Evolutionary conservation across 1,140 invertebrate species (phyloP).

Genomic region (Caenorhabditis brenneri): DNA sequence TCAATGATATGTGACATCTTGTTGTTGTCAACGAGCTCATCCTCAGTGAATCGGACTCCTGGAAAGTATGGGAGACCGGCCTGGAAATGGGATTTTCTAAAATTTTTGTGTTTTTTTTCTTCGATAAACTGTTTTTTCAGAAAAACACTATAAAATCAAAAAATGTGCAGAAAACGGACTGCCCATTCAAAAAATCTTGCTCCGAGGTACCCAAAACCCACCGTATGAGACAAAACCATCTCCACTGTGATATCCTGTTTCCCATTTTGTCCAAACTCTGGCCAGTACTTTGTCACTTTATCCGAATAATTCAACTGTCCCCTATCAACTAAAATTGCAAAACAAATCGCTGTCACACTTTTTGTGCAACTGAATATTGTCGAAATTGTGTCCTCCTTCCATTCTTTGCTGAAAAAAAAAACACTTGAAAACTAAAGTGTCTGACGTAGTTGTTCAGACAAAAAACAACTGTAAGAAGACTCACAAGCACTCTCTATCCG

Average conservation of each 20-base stretch:
- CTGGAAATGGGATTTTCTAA: too few species aligned
- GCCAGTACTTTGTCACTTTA: constrained; percentile 71
- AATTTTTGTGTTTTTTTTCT: too few species aligned
- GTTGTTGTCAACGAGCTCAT: constrained; percentile 46
- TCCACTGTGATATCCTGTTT: constrained; percentile 71
- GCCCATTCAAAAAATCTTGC: too few species aligned
- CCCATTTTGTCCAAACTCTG: constrained; percentile 71
- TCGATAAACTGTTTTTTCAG: too few species aligned
- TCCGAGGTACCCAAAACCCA: too few species aligned
- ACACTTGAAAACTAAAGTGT: too few species aligned
- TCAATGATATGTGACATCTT: constrained; percentile 52
- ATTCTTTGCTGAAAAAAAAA: constrained; percentile 47
- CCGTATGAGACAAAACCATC: constrained; percentile 46
- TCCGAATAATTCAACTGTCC: constrained; percentile 69
- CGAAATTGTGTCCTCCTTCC: constrained; percentile 59
- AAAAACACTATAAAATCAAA: too few species aligned
- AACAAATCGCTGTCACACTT: constrained; percentile 64
- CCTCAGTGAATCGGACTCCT: constrained; percentile 24
- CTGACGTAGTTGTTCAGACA: too few species aligned
- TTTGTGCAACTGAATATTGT: constrained; percentile 62
- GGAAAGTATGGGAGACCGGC: constrained; percentile 41
- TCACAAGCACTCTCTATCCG: constrained; percentile 54
- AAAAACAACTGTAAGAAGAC: not conserved
- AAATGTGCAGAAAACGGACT: too few species aligned
- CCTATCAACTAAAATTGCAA: constrained; percentile 70